Evolutionary conservation across 2,113 vertebrate genomes (phyloP).

Genomic region (Carassius gibelio): DNA sequence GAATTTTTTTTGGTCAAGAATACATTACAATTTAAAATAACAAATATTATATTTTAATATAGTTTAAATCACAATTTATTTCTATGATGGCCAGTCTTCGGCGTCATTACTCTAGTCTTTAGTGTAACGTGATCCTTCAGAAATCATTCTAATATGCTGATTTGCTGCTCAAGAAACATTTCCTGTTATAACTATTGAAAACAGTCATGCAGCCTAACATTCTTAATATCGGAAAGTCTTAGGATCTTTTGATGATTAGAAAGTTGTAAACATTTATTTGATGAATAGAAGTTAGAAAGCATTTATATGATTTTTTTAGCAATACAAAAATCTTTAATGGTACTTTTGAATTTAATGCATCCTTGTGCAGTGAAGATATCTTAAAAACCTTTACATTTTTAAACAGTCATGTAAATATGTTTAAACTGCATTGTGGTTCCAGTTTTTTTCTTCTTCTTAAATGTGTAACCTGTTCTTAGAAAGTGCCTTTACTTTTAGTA

Average conservation of each 20-base stretch:
- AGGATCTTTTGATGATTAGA: background rate
- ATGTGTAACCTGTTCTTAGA: background rate
- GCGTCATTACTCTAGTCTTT: too few relatives aligned
- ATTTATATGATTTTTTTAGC: background rate
- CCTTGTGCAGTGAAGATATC: background rate
- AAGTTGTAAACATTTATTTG: background rate
- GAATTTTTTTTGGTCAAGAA: background rate
- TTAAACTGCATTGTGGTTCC: background rate
- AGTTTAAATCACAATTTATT: too few relatives aligned
- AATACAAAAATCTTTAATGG: background rate
- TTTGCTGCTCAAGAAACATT: background rate
- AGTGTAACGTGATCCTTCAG: too few relatives aligned
- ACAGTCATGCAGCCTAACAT: background rate
- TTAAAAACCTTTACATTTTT: background rate
- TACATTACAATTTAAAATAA: background rate
- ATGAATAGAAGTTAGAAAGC: background rate
- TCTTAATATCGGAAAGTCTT: background rate
- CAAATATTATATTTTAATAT: too few relatives aligned
- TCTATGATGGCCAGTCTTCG: too few relatives aligned
- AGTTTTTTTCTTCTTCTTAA: too few relatives aligned
- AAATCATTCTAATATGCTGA: too few relatives aligned
- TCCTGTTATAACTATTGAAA: background rate
- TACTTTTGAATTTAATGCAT: background rate
- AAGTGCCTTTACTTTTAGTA: background rate
- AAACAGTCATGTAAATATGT: background rate